Percentiles rank a stretch among this genome's conserved stretches.
These are phyloP conservation scores for Gallinago jamesoni DNA, from an alignment of 2,113 vertebrate genomes.

Conservation along the genomic window DNA sequence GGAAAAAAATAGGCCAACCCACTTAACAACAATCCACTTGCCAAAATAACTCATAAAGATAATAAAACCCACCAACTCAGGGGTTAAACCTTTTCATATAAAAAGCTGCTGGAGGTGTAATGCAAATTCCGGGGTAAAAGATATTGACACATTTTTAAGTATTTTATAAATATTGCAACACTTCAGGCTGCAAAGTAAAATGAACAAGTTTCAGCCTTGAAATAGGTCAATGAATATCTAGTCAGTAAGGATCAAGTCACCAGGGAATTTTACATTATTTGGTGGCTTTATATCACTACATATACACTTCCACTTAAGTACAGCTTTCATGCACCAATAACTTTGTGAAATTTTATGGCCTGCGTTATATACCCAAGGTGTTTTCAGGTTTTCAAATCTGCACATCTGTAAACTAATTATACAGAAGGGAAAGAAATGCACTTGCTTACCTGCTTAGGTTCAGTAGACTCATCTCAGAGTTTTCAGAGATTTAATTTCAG, in stretches of 20 bases:
- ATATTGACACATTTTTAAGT: neutral
- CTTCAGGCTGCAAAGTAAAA: neutral
- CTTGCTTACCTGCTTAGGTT: neutral
- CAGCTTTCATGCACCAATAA: neutral
- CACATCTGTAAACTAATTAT: slow-evolving; percentile 38
- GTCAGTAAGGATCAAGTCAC: neutral
- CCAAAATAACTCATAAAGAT: neutral
- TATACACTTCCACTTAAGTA: neutral
- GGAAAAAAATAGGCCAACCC: neutral
- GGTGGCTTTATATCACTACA: neutral
- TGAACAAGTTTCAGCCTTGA: neutral
- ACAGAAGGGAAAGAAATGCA: slow-evolving; percentile 12
- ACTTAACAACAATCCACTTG: neutral
- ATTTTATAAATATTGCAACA: neutral
- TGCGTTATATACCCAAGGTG: neutral
- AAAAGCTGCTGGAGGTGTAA: neutral
- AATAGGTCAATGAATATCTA: neutral
- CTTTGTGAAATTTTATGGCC: neutral
- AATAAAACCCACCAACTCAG: neutral
- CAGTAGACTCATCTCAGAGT: neutral
- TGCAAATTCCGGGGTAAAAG: neutral
- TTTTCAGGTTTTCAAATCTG: slow-evolving; percentile 22
- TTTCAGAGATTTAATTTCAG: slow-evolving; percentile 17
- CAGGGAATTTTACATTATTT: slow-evolving; percentile 7
- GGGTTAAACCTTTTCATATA: neutral